Evolutionary conservation across 2,888 invertebrate genomes (phyloP).

Genomic region (Watsonalla cultraria): DNA sequence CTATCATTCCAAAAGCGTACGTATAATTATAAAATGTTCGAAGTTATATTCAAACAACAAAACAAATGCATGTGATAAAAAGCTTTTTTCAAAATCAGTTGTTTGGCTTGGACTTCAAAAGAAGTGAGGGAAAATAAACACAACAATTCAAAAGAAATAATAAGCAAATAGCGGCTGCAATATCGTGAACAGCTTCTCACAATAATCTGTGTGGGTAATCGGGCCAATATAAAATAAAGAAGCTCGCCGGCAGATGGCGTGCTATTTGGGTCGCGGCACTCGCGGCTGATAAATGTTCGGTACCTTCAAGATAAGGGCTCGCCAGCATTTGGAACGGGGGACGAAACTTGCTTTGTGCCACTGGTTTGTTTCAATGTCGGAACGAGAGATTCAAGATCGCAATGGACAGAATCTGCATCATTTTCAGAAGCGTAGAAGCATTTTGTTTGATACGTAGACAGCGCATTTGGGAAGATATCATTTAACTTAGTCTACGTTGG

Average conservation of each 20-base stretch:
- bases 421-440: too few relatives aligned
- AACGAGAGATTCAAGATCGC: background rate
- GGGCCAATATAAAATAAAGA: slow-evolving; percentile 17
- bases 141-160: background rate
- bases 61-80: too few relatives aligned
- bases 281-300: slow-evolving; percentile 62
- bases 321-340: slow-evolving; percentile 33
- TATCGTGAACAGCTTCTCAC: slow-evolving; percentile 39
- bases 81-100: too few relatives aligned
- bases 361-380: slow-evolving; percentile 1
- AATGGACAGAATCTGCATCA: too few relatives aligned
- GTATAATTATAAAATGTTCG: too few relatives aligned
- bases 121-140: too few relatives aligned
- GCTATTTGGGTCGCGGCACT: slow-evolving; percentile 55
- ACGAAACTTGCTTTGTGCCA: slow-evolving; percentile 22
- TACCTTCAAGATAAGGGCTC: slow-evolving; percentile 44
- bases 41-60: too few relatives aligned
- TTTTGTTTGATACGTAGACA: too few relatives aligned
- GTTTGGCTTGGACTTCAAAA: too few relatives aligned
- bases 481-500: too few relatives aligned
- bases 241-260: slow-evolving; percentile 50
- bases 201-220: slow-evolving; percentile 22
- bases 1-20: too few relatives aligned
- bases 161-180: slow-evolving; percentile 26
- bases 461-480: too few relatives aligned